A percentile compares a stretch with the other conserved stretches of the same genome.
These are phyloP conservation scores for Mustela nigripes DNA, from an alignment of 2,113 vertebrate genomes.

Conservation along the genomic window DNA sequence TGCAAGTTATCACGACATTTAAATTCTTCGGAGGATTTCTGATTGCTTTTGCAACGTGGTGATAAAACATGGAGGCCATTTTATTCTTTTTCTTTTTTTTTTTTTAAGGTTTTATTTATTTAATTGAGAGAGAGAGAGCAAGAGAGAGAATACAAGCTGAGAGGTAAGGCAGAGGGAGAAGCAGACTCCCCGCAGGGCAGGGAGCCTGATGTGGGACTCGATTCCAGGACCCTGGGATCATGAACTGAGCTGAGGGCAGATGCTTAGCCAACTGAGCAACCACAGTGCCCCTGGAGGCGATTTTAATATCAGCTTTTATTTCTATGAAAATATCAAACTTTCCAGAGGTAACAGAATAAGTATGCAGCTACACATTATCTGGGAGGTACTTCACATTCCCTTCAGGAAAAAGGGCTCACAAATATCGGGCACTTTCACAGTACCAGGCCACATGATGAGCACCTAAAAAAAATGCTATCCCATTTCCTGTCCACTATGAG, in stretches of 20 bases:
- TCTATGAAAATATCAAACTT: constrained; percentile 32
- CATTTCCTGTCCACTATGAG: neutral
- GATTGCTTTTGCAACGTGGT: neutral
- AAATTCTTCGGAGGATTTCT: constrained; percentile 52
- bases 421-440: neutral
- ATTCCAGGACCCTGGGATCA: too few species aligned
- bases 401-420: neutral
- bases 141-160: too few species aligned
- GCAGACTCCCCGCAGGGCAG: too few species aligned
- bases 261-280: too few species aligned
- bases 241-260: too few species aligned
- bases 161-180: too few species aligned
- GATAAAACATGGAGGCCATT: neutral
- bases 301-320: constrained; percentile 14
- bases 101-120: too few species aligned
- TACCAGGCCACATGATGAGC: neutral
- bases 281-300: neutral
- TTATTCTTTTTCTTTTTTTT: neutral
- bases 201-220: too few species aligned
- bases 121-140: too few species aligned
- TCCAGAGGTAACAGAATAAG: neutral
- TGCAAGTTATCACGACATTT: constrained; percentile 21
- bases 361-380: neutral
- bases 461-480: neutral
- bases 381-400: neutral